A percentile compares a stretch with the other conserved stretches of the same genome.
These are phyloP conservation scores for Podarcis raffonei DNA, from an alignment of 2,113 vertebrate genomes.

Conservation along the genomic window DNA sequence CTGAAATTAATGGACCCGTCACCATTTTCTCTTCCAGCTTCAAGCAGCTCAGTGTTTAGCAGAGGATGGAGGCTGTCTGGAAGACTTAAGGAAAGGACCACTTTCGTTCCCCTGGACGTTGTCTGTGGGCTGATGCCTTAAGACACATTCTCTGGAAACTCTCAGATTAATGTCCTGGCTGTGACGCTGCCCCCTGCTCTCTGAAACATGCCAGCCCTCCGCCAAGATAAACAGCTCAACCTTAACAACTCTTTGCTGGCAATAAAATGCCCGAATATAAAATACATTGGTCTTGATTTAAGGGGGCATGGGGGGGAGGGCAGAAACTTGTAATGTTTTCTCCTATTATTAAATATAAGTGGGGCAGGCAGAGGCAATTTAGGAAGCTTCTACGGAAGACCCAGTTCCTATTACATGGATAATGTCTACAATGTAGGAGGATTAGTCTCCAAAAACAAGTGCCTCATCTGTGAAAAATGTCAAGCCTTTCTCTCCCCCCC, in stretches of 20 bases:
- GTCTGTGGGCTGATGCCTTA: neutral
- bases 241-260: neutral
- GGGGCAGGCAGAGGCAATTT: no score
- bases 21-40: neutral
- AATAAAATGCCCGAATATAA: neutral
- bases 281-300: conserved; percentile 50
- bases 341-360: neutral
- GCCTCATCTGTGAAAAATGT: no score
- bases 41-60: conserved; percentile 13
- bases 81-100: neutral
- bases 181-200: neutral
- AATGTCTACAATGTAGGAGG: no score
- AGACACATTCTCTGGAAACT: neutral
- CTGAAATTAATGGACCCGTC: no score
- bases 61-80: conserved; percentile 23
- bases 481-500: no score
- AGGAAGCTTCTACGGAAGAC: no score
- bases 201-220: conserved; percentile 16
- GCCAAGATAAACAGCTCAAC: neutral
- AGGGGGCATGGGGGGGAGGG: neutral
- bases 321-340: neutral
- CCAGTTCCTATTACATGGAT: no score
- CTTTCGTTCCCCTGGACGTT: neutral
- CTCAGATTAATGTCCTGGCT: conserved; percentile 1
- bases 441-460: no score